Base-by-base conservation (phyloP, 2,888 invertebrate genomes). In the Drosophila gaucha region DNA sequence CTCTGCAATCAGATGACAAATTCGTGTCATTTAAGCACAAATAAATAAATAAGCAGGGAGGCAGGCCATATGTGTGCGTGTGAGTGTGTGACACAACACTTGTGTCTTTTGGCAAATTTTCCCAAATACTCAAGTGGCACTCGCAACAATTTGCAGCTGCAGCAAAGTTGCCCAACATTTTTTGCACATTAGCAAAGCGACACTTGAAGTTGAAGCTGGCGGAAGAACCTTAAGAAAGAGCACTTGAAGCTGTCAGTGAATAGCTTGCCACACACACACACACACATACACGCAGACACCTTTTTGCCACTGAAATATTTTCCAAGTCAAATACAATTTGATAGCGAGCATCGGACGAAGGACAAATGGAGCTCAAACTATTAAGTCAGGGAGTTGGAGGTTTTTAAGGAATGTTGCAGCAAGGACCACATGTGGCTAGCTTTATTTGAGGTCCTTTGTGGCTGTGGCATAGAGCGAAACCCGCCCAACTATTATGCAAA, bases 151-250 rank as follows among this genome's bases (percentile, higher is more conserved):
- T 62, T 56, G 57, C 46, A 44, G 38, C 44, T 55, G 60, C 43
- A 36, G 20, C 35, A 74, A 71, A 78, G 67, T 74, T 68, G 30
- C 33, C 62, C 66, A 73, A 79, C 79, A 88, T 65, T 88, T 85
- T 87, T 87, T 74, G 88, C 88, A 88, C 84, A 85, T 87, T 85
- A 87, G 83, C 83, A 71, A 64, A 67, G 68, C 63, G 73, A 59
- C 66, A 74, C 88, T 85, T 64, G 76, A 83, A 65, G 68, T 41
- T 44, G 43, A 51, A 66, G 63, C 59, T 67, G 44, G 31, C 58
- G 22, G 59, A 51, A 2, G 24, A 41, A 24, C 41, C 41, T 41
- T 57, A 31, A 20, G 20, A 28, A 30, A 55, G 39, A 38, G 46
- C 65, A 67, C 86, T 88, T 52, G 74, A 79, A 69, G 52, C 68